Evolutionary conservation across 2,888 invertebrate species (phyloP), one percentile per base, ranked within the genome.

Genomic region (Eledona agricola): DNA sequence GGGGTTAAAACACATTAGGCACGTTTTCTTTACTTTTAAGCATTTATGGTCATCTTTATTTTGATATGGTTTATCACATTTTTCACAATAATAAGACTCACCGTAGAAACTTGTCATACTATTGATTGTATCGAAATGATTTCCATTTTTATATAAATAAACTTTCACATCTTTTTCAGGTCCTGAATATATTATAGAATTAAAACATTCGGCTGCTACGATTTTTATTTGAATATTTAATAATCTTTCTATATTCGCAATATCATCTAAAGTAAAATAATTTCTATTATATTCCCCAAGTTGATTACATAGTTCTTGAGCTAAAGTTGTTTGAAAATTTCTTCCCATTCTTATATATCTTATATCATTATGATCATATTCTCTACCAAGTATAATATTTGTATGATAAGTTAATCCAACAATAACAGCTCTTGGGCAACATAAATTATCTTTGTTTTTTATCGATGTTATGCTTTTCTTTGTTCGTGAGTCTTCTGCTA

Each of bases 51-150:
- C 10, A 6, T 40, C 40, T 40, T 40, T 40, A 12, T 26, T 13
- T 40, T 40, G 40, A 40, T 40, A 40, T 16, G 40, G 40, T 26
- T 40, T 40, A 40, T 40, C 40, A 40, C 40, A 26, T 40, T 40
- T 40, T 40, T 40, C 17, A 42, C 42, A 42, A 42, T 42, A 42
- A 42, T 42, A 42, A 28, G 42, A 29, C 13, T 42, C 7, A 42
- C 42, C 42, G 11, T 42, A 31, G 42, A 42, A 42, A 42, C 7
- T 31, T 42, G 42, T 42, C 42, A 42, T 42, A 42, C 20, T 42
- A 19, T 20, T 42, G 42, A 42, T 42, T 29, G 42, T 42, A 29
- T 42, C 42, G 13, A 42, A 42, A 42, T 42, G 29, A 17, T 40
- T 40, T 26, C 28, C 40, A 29, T 42, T 42, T 31, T 42, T 42